Base-by-base conservation (phyloP, 2,113 vertebrate genomes). In the Dryoscopus gambensis region DNA sequence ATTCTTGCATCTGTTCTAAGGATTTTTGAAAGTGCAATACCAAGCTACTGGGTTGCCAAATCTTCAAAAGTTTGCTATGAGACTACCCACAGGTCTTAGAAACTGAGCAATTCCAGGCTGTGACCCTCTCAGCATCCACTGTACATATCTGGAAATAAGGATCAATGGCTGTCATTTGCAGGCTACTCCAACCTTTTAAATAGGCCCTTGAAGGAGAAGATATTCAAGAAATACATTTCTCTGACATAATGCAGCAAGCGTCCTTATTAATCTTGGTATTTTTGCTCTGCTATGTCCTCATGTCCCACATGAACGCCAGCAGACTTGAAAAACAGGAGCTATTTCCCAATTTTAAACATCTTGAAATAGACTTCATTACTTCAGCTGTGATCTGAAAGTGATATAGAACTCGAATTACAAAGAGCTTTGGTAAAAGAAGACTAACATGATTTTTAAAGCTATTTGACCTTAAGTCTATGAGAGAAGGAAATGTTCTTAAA, bases 81-180 rank as follows among this genome's bases (percentile, higher is more conserved):
- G 19, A 23, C 17, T 40, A 25, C 11, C 5, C 11, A 22, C 6
- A 5, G 44, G 15, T 7, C 9, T 59, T 19, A 68, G 60, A 76
- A 93, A 39, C 16, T 20, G 25, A 56, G 17, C 6, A 49, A 12
- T 22, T 70, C 20, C 5, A 42, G 6, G 5, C 7, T 68, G 5
- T 15, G 7, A 1, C 5, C 4, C 6, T 71, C 8, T 44, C 24
- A 44, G 28, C 7, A 59, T 42, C 14, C 21, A 17, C 9, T 35
- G 22, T 42, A 30, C 5, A 21, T 5, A 10, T 25, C 56, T 63
- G n/a, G 42, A 82, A 75, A 67, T 28, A 6, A 87, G 11, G 17
- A 37, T 35, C 12, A 22, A 7, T 55, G 33, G 18, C 14, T 42
- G 16, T 13, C 0, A 0, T 40, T 80, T 74, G 50, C 18, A 35